A percentile compares a stretch with the other conserved stretches of the same genome.
Evolutionary conservation across 2,797 vertebrate species (phyloP).

Genomic region (Sphenodon punctatus): DNA sequence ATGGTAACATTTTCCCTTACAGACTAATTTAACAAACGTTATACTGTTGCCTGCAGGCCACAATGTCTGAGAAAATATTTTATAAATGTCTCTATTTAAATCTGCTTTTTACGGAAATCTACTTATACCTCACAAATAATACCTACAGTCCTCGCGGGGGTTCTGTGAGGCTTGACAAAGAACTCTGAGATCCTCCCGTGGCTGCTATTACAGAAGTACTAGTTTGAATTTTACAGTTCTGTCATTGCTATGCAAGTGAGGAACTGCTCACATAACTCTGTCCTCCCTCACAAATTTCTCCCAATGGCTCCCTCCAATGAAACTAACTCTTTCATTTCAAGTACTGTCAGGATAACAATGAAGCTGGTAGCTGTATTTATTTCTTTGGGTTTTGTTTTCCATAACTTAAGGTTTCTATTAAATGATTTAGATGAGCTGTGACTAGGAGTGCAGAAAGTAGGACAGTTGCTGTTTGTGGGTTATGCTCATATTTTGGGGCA

Average conservation of each 20-base stretch:
- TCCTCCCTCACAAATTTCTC: not conserved
- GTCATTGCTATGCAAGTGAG: not conserved
- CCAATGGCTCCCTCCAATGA: not conserved
- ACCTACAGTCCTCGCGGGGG: not conserved
- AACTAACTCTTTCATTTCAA: not conserved
- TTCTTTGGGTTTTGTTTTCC: not conserved
- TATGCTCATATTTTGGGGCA: too few species aligned
- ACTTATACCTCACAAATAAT: not conserved
- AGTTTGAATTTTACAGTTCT: not conserved
- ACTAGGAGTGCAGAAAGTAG: too few species aligned
- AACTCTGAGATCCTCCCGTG: not conserved
- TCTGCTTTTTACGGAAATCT: not conserved
- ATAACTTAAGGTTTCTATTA: not conserved
- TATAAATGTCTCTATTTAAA: not conserved
- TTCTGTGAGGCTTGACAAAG: not conserved
- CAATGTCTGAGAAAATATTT: not conserved
- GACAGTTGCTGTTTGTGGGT: too few species aligned
- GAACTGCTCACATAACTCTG: not conserved
- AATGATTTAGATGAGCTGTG: rapidly evolving
- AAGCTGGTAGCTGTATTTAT: not conserved
- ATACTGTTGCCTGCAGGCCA: not conserved
- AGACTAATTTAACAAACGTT: not conserved
- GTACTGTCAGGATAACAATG: not conserved
- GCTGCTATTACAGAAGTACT: not conserved
- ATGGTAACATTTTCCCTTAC: not conserved